Evolutionary conservation across 2,888 invertebrate species (phyloP), one percentile per base, ranked within the genome.

Genomic region (Drosophila rubida): DNA sequence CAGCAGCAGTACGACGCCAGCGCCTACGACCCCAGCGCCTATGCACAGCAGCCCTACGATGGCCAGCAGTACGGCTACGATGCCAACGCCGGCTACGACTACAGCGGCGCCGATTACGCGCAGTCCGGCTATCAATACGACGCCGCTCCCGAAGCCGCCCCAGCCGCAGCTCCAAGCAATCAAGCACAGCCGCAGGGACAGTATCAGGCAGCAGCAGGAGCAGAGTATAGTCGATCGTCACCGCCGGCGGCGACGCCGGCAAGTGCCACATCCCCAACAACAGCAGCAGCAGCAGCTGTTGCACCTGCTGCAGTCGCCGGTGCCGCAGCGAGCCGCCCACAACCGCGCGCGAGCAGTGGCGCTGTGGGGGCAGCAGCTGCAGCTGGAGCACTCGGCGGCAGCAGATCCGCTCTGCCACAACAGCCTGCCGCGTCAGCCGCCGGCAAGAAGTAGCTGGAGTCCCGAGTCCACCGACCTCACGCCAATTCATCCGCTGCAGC

Each of bases 381-480:
- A 76, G 66, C 75, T 87, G 85, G 88, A 84, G 27, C 73, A 69
- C 37, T 80, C 80, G 54, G 79, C 81, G 69, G 82, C 75, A 79
- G 83, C 81, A 88, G 90, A 84, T 83, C 89, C 79, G 49, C 83
- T 89, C n/a, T 90, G 91, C 73, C 90, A 85, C 91, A 92, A 92
- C 92, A 92, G 92, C 78, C 91, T 91, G 68, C 92, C 92, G 59
- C 91, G 91, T 7, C 91, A 81, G 73, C 89, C 87, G 79, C 90
- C 89, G 86, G 73, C 77, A 84, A 90, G 90, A 88, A 91, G 88
- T 90, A 91, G 87, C 67, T 86, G 78, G 75, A 75, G 77, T 76
- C 83, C 75, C 14, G 84, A 77, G 16, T 75, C 53, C 16, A 69
- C 57, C 53, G 75, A 75, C 2, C 60, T 22, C 45, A 75, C 69